Base-by-base conservation (phyloP, 2,797 vertebrate species). In the Meriones psammophilus region DNA sequence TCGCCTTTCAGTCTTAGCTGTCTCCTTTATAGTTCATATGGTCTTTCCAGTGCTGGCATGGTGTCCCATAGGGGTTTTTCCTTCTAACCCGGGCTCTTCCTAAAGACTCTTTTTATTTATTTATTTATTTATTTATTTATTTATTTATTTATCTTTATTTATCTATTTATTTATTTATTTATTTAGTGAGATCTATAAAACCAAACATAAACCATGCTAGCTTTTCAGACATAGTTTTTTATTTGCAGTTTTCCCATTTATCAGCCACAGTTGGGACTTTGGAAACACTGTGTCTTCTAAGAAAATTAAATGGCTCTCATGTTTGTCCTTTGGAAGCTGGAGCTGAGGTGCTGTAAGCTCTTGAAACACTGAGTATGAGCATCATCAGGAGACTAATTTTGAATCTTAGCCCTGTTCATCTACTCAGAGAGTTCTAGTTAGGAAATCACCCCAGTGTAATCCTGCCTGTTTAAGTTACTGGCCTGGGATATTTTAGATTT, bases 261-360 rank as follows among this genome's bases (percentile, higher is more conserved):
- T 69, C 28, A 30, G 24, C 1, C 13, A 3, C 15, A 74, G 2
- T 64, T 33, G 60, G 18, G 17, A 62, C 9, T 50, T 95, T 18
- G 50, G 54, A 89, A 96, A 74, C 24, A 54, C 66, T 39, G 42
- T 33, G 33, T 92, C 85, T 92, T 94, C n/a, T 77, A 36, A 80
- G 36, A 36, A 88, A 84, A 20, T 46, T 56, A 14, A 79, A 26
- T 79, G 12, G 80, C 60, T 69, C 14, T 86, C 68, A 39, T 9
- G 4, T 30, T 92, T 94, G 56, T 50, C 28, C 3, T n/a, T 42
- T 81, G 81, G 28, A 94, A 66, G 14, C 14, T 60, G 66, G 9
- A 15, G 66, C 14, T n/a, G 5, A 89, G 71, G n/a, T 69, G 2
- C 22, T 56, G 26, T 50, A 42, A 36, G 28, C 46, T 69, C 9